Evolutionary conservation across 1,140 invertebrate genomes (phyloP).

Genomic region (Cydia pomonella): DNA sequence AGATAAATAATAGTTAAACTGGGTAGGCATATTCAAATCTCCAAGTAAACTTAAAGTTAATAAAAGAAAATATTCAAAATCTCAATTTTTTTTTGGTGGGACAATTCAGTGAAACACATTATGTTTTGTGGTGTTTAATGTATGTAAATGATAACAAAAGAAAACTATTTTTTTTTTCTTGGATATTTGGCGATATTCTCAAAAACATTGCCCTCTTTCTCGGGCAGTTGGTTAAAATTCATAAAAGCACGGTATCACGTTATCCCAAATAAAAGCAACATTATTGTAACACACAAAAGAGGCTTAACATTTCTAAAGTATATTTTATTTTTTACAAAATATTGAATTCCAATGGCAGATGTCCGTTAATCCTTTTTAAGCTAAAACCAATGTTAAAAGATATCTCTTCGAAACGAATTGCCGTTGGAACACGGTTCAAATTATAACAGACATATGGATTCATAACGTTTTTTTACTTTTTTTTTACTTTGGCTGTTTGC

Average conservation of each 20-base stretch:
- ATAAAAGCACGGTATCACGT: background rate
- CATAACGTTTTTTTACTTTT: constrained; percentile 36
- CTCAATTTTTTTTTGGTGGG: too few relatives aligned
- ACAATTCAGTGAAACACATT: too few relatives aligned
- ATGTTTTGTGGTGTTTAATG: too few relatives aligned
- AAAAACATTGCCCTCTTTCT: background rate
- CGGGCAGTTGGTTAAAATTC: background rate
- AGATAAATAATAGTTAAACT: background rate
- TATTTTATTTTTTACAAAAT: constrained; percentile 32
- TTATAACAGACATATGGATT: constrained; percentile 12
- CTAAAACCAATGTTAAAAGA: constrained; percentile 11
- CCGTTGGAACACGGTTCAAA: background rate
- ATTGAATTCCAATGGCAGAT: constrained; percentile 40
- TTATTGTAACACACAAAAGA: constrained; percentile 31
- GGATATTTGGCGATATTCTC: too few relatives aligned
- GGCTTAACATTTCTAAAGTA: constrained; percentile 32
- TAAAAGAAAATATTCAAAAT: too few relatives aligned
- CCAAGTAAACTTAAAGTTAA: too few relatives aligned
- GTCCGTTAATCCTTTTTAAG: constrained; percentile 38
- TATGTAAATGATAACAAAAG: too few relatives aligned
- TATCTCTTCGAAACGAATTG: background rate
- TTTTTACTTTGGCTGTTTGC: constrained; percentile 36
- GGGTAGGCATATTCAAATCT: background rate
- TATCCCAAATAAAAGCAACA: constrained; percentile 22
- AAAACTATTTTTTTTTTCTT: too few relatives aligned